Conservation (phyloP, 1,140 invertebrate genomes). For the Zophobas atratus region DNA sequence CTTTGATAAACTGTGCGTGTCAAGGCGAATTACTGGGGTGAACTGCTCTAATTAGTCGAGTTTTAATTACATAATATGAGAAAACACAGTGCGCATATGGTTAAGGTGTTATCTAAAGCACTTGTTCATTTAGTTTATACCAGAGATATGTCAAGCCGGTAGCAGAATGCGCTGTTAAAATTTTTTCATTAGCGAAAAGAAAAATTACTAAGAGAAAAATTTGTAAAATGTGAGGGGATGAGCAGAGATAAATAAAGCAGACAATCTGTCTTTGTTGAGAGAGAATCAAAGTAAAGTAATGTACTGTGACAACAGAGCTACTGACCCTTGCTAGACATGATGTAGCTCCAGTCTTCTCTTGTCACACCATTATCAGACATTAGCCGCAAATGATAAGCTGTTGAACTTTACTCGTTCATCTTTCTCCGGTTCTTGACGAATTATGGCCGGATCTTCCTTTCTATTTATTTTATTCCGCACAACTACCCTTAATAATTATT, state of each 20-base stretch:
- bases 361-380: constrained; percentile 42
- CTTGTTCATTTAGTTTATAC: constrained; percentile 1
- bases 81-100: constrained; percentile 21
- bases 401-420: constrained; percentile 39
- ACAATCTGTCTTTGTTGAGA: constrained; percentile 32
- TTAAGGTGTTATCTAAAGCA: constrained; percentile 14
- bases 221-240: constrained; percentile 15
- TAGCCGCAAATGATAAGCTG: constrained; percentile 40
- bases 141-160: not conserved
- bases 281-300: constrained; percentile 42
- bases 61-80: constrained; percentile 40
- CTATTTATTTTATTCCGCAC: constrained; percentile 41
- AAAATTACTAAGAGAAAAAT: constrained; percentile 13
- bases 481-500: constrained; percentile 42
- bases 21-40: constrained; percentile 36
- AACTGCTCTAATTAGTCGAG: constrained; percentile 33
- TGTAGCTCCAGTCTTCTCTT: constrained; percentile 37
- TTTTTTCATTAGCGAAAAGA: constrained; percentile 14
- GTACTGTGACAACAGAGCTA: constrained; percentile 36
- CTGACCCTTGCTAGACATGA: constrained; percentile 42
- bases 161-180: not conserved
- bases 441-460: constrained; percentile 41
- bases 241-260: constrained; percentile 17
- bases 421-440: constrained; percentile 35
- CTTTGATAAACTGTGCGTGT: constrained; percentile 42